Evolutionary conservation across 2,113 vertebrate genomes (phyloP), one percentile per base, ranked within the genome.

Genomic region (Holacanthus passer): DNA sequence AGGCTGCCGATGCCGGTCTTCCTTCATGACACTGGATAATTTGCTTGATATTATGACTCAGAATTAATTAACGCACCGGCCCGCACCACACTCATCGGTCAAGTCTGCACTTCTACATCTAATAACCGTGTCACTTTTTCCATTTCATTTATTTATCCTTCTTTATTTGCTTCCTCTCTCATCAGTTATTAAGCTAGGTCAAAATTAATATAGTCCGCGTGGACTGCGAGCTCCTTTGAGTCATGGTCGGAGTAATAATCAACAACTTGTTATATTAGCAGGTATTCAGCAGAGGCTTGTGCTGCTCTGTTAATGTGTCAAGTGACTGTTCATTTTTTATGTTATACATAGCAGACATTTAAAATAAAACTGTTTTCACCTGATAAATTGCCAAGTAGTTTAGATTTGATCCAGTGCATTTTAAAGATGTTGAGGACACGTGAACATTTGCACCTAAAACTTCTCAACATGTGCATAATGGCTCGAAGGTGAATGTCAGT

Each of bases 41-140:
- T 91, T 85, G 81, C 39, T 70, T 53, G 32, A 65, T 84, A 79
- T 88, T 88, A 81, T 87, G 87, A 87, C 81, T 92, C 85, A 86
- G 91, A 90, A 89, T 86, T 77, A 86, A 91, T 91, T 86, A 90
- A 74, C 32, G 66, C 16, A 56, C 47, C 29, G 83, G 63, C 81
- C 75, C 58, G 53, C 35, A 32, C 82, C 76, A 52, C 70, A 79
- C 77, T 85, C 66, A 73, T 73, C 10, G 8, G 77, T 86, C 84
- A 85, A 77, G 71, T 79, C 56, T 81, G 78, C 22, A 31, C 45
- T 67, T 79, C 60, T 70, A 47, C 37, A 77, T 84, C 84, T 66
- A 73, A 87, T 77, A 79, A 85, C 17, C 13, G 22, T 39, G 41
- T n/a, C 48, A 19, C 20, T 2, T 82, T 79, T 82, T 68, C 16